Base-by-base conservation (phyloP, 1,140 invertebrate species). In the Luehdorfia chinensis region DNA sequence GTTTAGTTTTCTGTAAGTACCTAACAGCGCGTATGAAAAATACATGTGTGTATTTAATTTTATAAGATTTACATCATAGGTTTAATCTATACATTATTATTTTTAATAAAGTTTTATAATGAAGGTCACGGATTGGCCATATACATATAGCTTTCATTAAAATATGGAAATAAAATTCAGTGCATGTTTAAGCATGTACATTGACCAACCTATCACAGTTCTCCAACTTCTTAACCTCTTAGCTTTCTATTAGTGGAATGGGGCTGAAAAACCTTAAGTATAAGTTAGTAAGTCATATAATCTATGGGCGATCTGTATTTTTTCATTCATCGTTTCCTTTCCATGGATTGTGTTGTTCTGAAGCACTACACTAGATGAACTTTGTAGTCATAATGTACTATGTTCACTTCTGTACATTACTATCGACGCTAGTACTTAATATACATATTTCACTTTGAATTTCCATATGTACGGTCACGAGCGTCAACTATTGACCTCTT, bases 331-430 rank as follows among this genome's bases (percentile, higher is more conserved):
- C 45, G 52, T 77, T 77, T 81, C 71, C 68, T 79, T 64, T 83
- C 80, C 80, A 83, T 84, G 76, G 75, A 79, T 59, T 68, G 70
- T 84, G 71, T 77, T 78, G 56, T 61, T n/a, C 39, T 58, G 54
- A 44, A 12, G 31, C 32, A 36, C 9, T 43, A 43, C 39, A 43
- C 39, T 43, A 43, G 39, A 39, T 39, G 36, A 41, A 25, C 36
- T 41, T 27, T 27, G 11, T 9, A 27, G 31, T 23, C 23, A 14
- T 37, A 19, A 37, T 12, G 23, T 23, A 19, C 36, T 39, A 15
- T n/a, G n/a, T n/a, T n/a, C n/a, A n/a, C n/a, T n/a, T n/a, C n/a
- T n/a, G n/a, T 14, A 21, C 16, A 16, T 11, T 21, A 21, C n/a
- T 32, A 12, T 41, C 36, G 11, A 41, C 27, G 19, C 36, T 13